A percentile compares a stretch with the other conserved stretches of the same genome.
Evolutionary conservation across 1,140 invertebrate species (phyloP).

Genomic region (Armadillidium nasatum): DNA sequence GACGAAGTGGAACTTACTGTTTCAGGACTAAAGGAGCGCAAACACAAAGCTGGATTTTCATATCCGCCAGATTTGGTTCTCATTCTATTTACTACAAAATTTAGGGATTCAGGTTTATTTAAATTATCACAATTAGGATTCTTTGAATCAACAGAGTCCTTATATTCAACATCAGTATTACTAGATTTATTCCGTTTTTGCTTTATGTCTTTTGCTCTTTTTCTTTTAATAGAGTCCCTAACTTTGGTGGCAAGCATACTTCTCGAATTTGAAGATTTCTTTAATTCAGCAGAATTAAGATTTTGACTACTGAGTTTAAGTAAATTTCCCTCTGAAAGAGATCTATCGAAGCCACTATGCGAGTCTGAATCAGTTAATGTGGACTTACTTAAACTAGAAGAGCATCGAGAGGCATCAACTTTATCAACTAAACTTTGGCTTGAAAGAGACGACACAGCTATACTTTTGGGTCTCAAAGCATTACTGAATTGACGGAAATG

Average conservation of each 20-base stretch:
- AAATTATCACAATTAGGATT: too few species aligned
- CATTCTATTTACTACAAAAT: slow-evolving; percentile 28
- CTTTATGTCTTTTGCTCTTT: slow-evolving; percentile 27
- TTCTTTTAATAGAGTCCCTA: slow-evolving; percentile 36
- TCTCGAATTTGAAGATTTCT: slow-evolving; percentile 1
- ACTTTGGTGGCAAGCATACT: slow-evolving; percentile 29
- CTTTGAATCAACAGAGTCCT: too few species aligned
- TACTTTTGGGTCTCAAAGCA: slow-evolving; percentile 31
- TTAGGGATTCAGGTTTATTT: too few species aligned
- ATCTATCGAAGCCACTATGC: slow-evolving; percentile 13
- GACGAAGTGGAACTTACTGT: slow-evolving; percentile 13
- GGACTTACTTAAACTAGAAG: slow-evolving; percentile 1
- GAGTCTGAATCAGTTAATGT: neutral
- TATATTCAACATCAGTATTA: neutral
- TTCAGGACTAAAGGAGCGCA: neutral
- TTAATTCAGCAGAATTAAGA: neutral
- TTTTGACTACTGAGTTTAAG: neutral
- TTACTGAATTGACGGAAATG: slow-evolving; percentile 35
- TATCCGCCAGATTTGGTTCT: slow-evolving; percentile 45
- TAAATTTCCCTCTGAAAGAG: slow-evolving; percentile 35
- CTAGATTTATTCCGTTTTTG: slow-evolving; percentile 34
- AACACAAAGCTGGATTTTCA: slow-evolving; percentile 37
- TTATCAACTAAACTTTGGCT: slow-evolving; percentile 14
- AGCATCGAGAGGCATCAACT: slow-evolving; percentile 16
- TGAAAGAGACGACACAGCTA: slow-evolving; percentile 30